These are phyloP conservation scores for Archivesica marissinica DNA, from an alignment of 1,140 invertebrate species.

Conservation along the genomic window DNA sequence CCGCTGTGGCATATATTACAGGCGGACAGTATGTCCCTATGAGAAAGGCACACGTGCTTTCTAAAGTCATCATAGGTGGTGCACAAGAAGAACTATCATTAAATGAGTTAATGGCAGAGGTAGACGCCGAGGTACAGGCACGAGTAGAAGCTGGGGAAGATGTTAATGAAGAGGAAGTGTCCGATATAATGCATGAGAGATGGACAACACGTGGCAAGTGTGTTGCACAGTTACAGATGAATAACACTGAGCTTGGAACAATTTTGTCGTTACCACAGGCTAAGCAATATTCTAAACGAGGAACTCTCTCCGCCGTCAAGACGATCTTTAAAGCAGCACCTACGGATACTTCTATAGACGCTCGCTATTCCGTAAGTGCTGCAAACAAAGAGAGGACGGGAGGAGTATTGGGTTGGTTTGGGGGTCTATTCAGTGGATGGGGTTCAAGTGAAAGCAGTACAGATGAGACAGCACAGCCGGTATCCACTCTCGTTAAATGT, in stretches of 20 bases:
- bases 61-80: conserved; percentile 77
- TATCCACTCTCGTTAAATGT: background rate
- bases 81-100: conserved; percentile 78
- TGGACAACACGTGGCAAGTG: background rate
- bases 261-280: background rate
- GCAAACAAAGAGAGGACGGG: background rate
- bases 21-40: conserved; percentile 76
- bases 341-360: background rate
- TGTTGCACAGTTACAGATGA: conserved; percentile 12
- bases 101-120: conserved; percentile 76
- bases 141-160: conserved; percentile 60
- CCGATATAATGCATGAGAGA: conserved; percentile 59
- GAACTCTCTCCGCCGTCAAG: background rate
- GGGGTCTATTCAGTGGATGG: background rate
- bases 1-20: conserved; percentile 72
- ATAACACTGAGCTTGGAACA: background rate
- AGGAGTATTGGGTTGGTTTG: background rate
- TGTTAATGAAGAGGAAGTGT: conserved; percentile 64
- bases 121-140: conserved; percentile 70
- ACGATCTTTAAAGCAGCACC: background rate
- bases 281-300: conserved; percentile 5
- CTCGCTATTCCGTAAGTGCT: background rate
- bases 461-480: background rate
- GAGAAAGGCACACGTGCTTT: conserved; percentile 66
- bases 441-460: background rate